A percentile compares a stretch with the other conserved stretches of the same genome.
Evolutionary conservation across 2,888 invertebrate genomes (phyloP).

Genomic region (Omphaloscelis lunosa): DNA sequence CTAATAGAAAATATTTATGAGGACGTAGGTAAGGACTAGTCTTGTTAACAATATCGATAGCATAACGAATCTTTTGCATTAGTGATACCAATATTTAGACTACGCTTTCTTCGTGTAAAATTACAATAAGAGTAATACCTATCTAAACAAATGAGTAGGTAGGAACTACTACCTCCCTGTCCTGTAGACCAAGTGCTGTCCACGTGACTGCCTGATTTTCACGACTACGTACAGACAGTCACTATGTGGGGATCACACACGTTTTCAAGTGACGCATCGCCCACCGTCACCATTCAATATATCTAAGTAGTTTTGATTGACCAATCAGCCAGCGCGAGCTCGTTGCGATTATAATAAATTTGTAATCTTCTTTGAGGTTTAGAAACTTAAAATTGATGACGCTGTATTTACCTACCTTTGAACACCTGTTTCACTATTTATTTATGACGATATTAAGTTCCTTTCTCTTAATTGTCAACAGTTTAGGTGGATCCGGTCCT

Average conservation of each 20-base stretch:
- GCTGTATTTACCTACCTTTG: background rate
- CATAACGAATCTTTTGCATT: background rate
- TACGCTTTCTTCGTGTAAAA: background rate
- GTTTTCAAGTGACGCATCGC: background rate
- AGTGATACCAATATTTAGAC: background rate
- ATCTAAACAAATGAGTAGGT: background rate
- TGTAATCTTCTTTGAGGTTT: background rate
- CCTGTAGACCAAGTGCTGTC: background rate
- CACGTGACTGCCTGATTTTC: background rate
- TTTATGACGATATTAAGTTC: background rate
- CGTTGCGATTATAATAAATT: background rate
- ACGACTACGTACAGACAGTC: background rate
- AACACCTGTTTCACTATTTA: background rate
- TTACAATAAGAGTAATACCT: background rate
- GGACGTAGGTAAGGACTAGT: background rate
- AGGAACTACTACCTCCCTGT: background rate
- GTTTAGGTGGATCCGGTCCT: slow-evolving; percentile 96
- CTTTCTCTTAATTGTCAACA: slow-evolving; percentile 77
- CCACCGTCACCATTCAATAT: background rate
- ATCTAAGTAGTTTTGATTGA: background rate
- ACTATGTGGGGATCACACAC: background rate
- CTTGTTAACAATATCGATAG: background rate
- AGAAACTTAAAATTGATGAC: background rate
- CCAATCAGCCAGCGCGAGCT: background rate
- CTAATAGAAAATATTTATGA: slow-evolving; percentile 2